Conservation (phyloP, 2,888 invertebrate genomes). For the Zootermopsis nevadensis region DNA sequence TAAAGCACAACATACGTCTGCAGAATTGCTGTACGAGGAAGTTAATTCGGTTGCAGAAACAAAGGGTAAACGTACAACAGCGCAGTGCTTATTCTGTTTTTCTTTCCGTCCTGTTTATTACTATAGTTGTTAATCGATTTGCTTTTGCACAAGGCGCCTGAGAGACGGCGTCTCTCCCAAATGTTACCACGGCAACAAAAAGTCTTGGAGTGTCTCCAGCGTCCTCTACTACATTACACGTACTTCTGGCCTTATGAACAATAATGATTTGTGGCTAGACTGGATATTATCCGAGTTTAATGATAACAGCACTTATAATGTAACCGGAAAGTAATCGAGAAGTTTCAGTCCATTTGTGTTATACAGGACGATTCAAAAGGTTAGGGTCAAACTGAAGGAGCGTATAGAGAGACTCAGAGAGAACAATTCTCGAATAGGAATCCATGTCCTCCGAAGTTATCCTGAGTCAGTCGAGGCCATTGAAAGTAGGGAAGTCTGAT, state of each 20-base stretch:
- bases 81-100: not conserved
- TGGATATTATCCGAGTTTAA: not conserved
- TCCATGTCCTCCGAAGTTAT: too few relatives aligned
- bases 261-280: not conserved
- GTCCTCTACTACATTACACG: not conserved
- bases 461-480: too few relatives aligned
- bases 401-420: too few relatives aligned
- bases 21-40: not conserved
- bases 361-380: too few relatives aligned
- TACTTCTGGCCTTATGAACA: not conserved
- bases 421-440: too few relatives aligned
- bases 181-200: constrained; percentile 29
- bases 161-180: not conserved
- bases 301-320: not conserved
- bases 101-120: not conserved
- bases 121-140: constrained; percentile 24
- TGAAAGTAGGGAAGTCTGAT: too few relatives aligned
- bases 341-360: not conserved
- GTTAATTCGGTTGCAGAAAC: not conserved
- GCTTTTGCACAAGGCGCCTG: constrained; percentile 13
- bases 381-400: too few relatives aligned
- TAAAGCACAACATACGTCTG: not conserved
- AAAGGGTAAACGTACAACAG: not conserved
- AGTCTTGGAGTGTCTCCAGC: constrained; percentile 20
- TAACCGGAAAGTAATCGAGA: not conserved